phyloP scores from a whole-genome alignment of 2,113 vertebrate species.

The Zosterops pallidus region DNA sequence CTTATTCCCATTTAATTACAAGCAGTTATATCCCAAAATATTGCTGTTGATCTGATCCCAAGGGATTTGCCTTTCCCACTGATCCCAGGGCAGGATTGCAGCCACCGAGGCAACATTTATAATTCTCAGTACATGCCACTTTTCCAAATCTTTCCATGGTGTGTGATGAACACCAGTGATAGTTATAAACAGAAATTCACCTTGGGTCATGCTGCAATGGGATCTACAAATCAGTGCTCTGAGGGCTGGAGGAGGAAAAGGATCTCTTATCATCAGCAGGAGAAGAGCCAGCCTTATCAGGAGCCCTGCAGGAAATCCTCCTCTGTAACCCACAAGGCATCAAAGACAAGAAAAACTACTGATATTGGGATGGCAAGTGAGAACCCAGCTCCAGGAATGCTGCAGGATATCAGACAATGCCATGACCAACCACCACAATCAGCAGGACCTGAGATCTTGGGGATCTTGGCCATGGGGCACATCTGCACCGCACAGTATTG shows the following conservation, averaged over 20 bases:
- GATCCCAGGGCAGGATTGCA: neutral
- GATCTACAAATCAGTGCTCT: neutral
- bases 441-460: neutral
- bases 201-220: neutral
- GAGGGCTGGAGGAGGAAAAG: neutral
- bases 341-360: neutral
- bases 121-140: neutral
- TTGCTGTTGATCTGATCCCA: neutral
- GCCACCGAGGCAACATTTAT: neutral
- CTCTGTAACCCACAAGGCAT: neutral
- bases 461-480: neutral
- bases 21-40: neutral
- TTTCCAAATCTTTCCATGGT: neutral
- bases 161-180: neutral
- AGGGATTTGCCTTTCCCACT: neutral
- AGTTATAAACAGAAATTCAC: neutral
- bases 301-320: neutral
- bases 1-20: neutral
- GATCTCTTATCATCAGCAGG: neutral
- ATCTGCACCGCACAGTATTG: fast-evolving
- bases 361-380: neutral
- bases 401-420: fast-evolving
- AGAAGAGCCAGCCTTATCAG: neutral
- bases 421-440: neutral
- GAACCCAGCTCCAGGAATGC: neutral